These are phyloP conservation scores for Bimastos eiseni DNA, from an alignment of 2,888 invertebrate genomes.

Conservation along the genomic window DNA sequence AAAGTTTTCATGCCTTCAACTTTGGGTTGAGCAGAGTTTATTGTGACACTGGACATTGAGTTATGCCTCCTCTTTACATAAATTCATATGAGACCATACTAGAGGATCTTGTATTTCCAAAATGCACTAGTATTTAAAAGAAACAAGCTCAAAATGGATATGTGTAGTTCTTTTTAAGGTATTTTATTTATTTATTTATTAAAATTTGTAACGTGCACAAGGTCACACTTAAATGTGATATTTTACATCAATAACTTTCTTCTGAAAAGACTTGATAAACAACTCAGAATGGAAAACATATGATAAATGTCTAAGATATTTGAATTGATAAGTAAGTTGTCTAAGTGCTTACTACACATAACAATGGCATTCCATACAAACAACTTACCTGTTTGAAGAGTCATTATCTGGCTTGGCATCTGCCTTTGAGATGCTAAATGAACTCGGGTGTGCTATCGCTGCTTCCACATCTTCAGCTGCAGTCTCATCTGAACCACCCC, in stretches of 20 bases:
- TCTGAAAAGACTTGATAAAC: neutral
- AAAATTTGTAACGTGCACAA: no score
- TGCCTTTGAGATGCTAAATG: neutral
- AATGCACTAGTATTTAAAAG: no score
- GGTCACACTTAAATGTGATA: no score
- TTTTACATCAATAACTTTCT: neutral
- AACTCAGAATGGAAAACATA: neutral
- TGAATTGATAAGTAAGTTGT: neutral
- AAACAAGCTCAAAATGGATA: no score
- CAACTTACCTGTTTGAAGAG: constrained; percentile 9
- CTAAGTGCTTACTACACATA: neutral
- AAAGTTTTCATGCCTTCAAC: no score
- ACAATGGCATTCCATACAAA: neutral
- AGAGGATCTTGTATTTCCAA: no score
- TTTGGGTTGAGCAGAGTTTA: no score
- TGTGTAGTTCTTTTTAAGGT: no score
- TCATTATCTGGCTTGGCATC: constrained; percentile 20
- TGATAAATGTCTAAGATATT: neutral
- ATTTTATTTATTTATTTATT: no score
- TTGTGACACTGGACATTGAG: no score
- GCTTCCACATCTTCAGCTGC: neutral
- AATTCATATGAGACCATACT: no score
- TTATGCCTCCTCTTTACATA: no score
- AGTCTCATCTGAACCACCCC: neutral
- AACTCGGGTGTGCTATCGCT: neutral